Percentiles rank a stretch among this genome's conserved stretches.
phyloP scores from a whole-genome alignment of 2,797 vertebrate species.

The Prunella strophiata region DNA sequence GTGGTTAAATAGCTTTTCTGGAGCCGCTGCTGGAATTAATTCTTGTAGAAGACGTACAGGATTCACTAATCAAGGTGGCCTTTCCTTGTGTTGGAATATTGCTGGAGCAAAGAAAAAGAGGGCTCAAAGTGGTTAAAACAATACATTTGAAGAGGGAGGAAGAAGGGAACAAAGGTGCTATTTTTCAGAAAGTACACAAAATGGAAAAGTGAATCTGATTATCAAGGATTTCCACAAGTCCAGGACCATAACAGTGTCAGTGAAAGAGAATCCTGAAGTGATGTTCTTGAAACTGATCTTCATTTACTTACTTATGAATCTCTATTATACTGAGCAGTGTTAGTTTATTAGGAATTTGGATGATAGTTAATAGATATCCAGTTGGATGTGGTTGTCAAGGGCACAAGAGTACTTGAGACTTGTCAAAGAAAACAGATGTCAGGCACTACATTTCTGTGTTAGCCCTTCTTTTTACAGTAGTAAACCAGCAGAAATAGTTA shows the following conservation, averaged over 20 bases:
- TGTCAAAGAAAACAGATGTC: not conserved
- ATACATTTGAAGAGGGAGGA: not conserved
- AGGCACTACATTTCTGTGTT: not conserved
- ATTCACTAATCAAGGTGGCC: not conserved
- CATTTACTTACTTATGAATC: not conserved
- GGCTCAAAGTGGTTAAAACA: not conserved
- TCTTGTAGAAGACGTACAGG: not conserved
- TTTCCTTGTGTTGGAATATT: not conserved
- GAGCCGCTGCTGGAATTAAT: not conserved
- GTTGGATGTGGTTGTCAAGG: not conserved
- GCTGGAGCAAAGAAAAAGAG: not conserved
- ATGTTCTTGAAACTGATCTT: not conserved
- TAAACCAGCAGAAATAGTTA: not conserved
- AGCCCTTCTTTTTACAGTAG: not conserved
- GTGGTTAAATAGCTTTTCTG: not conserved
- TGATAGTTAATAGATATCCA: not conserved
- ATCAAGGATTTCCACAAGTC: not conserved
- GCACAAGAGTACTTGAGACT: not conserved
- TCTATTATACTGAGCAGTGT: not conserved
- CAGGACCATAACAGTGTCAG: not conserved
- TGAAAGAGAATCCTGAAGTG: not conserved
- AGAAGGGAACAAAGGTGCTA: not conserved
- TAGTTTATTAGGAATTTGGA: not conserved
- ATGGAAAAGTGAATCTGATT: not conserved
- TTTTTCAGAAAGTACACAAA: not conserved